phyloP scores from a whole-genome alignment of 2,888 invertebrate genomes.

The Drosophila niveifrons region DNA sequence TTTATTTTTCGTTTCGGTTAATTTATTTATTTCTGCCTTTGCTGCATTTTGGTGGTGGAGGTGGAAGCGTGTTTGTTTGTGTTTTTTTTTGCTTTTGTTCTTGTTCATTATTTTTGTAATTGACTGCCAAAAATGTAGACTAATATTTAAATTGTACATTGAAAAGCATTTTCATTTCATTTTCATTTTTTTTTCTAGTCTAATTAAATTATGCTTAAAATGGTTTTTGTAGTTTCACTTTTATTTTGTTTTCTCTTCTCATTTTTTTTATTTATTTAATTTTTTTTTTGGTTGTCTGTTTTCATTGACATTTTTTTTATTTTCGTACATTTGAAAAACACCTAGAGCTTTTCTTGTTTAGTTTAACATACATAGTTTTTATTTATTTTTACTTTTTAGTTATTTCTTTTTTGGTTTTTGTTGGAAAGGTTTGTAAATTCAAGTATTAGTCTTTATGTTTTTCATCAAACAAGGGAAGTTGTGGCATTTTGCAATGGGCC shows the following conservation, averaged over 20 bases:
- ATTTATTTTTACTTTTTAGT: conserved; percentile 34
- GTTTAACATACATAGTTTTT: conserved; percentile 39
- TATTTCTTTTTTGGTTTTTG: conserved; percentile 41
- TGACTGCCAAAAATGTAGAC: conserved; percentile 73
- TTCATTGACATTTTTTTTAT: conserved; percentile 25
- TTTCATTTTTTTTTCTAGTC: conserved; percentile 31
- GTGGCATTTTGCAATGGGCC: conserved; percentile 43
- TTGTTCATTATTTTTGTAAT: conserved; percentile 51
- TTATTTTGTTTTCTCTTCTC: conserved; percentile 9
- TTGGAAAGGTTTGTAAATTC: conserved; percentile 71
- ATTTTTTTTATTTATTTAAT: conserved; percentile 7
- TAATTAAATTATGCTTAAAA: conserved; percentile 66
- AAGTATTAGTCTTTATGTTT: conserved; percentile 80
- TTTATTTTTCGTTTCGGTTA: neutral
- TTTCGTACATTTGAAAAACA: conserved; percentile 74
- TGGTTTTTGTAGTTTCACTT: conserved; percentile 24
- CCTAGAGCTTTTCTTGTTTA: conserved; percentile 60
- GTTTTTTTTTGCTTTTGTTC: conserved; percentile 9
- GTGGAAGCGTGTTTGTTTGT: conserved; percentile 43
- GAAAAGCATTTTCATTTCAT: conserved; percentile 43
- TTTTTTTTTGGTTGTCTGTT: too few relatives aligned
- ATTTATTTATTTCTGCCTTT: conserved; percentile 3
- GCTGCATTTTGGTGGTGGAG: conserved; percentile 32
- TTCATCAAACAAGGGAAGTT: conserved; percentile 72
- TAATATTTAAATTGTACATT: conserved; percentile 61